Conservation (phyloP, 2,888 invertebrate genomes). For the Camptogramma bilineatum region DNA sequence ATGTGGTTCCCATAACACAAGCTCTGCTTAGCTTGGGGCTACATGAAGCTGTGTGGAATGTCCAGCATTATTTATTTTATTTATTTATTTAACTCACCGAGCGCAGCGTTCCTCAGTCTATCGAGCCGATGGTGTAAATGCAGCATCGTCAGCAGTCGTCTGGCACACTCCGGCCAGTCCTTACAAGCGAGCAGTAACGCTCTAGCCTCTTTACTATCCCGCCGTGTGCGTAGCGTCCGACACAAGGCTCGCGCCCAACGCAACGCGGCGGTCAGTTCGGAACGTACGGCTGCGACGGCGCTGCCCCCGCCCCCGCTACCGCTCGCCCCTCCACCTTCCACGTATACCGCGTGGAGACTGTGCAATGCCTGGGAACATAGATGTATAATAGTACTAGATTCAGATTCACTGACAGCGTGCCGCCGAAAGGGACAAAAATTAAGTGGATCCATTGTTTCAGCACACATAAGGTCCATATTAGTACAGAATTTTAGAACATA, state of each 20-base stretch:
- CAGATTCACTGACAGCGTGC: too few relatives aligned
- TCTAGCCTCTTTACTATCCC: slow-evolving; percentile 88
- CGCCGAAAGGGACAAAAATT: too few relatives aligned
- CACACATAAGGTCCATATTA: too few relatives aligned
- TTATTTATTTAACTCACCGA: slow-evolving; percentile 35
- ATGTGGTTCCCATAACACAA: too few relatives aligned
- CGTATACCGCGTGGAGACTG: slow-evolving; percentile 96
- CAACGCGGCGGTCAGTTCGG: slow-evolving; percentile 94
- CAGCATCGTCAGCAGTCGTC: slow-evolving; percentile 93
- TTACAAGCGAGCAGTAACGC: slow-evolving; percentile 89
- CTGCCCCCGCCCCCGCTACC: slow-evolving; percentile 83
- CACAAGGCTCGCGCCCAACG: slow-evolving; percentile 90
- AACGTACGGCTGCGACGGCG: slow-evolving; percentile 87
- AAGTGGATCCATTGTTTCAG: too few relatives aligned
- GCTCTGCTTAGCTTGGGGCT: too few relatives aligned
- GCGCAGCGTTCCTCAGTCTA: slow-evolving; percentile 33
- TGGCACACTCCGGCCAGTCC: slow-evolving; percentile 95
- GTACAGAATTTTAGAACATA: too few relatives aligned
- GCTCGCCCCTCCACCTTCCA: slow-evolving; percentile 92
- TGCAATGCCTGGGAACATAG: slow-evolving; percentile 90
- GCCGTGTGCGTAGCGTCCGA: slow-evolving; percentile 88
- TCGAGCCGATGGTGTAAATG: slow-evolving; percentile 90
- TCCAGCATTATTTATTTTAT: too few relatives aligned
- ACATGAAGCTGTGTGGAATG: too few relatives aligned
- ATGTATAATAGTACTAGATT: slow-evolving; percentile 2